phyloP scores from a whole-genome alignment of 2,888 invertebrate genomes.

The Junonia oenone region DNA sequence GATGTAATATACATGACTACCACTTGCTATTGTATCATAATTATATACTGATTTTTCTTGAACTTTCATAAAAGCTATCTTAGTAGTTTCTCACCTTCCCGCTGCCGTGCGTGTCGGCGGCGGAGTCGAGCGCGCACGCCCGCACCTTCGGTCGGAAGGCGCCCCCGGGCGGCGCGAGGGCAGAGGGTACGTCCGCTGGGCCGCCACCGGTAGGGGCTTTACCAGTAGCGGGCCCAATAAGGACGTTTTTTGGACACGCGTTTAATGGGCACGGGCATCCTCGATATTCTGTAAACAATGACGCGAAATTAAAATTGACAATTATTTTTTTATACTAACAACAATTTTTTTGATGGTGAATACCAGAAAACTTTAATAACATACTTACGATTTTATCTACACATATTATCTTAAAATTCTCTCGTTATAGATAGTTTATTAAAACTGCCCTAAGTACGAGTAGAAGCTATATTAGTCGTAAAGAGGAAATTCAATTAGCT shows the following conservation, averaged over 20 bases:
- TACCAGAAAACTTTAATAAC: too few species aligned
- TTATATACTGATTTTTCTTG: not conserved
- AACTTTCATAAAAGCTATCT: not conserved
- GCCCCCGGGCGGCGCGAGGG: conserved; percentile 71
- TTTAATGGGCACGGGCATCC: conserved; percentile 94
- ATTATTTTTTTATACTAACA: too few species aligned
- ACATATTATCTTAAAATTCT: too few species aligned
- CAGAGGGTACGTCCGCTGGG: conserved; percentile 62
- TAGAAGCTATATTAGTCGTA: not conserved
- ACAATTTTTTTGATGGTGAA: too few species aligned
- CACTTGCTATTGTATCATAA: too few species aligned
- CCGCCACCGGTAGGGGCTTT: conserved; percentile 89
- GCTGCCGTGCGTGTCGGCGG: conserved; percentile 65
- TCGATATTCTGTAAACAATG: conserved; percentile 59
- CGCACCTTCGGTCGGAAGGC: conserved; percentile 75
- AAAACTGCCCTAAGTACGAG: not conserved
- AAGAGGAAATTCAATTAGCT: not conserved
- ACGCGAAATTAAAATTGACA: too few species aligned
- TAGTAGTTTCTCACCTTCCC: conserved; percentile 52
- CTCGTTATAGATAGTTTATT: too few species aligned
- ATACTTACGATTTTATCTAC: too few species aligned
- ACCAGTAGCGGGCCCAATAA: conserved; percentile 99
- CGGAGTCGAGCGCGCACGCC: conserved; percentile 64
- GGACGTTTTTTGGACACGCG: conserved; percentile 98
- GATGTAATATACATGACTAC: too few species aligned